phyloP scores from a whole-genome alignment of 1,140 invertebrate genomes.

The Calliopsis andreniformis region DNA sequence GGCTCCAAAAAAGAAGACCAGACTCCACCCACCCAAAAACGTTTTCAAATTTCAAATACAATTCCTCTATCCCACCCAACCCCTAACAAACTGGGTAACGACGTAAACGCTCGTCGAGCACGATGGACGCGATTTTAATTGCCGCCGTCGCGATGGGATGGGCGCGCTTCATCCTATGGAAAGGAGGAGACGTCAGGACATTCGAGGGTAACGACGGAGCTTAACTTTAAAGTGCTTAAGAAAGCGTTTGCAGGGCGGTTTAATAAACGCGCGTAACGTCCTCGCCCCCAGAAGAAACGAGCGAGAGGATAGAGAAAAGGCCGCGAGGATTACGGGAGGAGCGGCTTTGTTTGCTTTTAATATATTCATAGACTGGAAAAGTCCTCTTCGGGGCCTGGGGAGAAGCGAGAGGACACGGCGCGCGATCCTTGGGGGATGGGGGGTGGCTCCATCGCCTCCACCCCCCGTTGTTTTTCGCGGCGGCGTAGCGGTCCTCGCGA shows the following conservation, averaged over 20 bases:
- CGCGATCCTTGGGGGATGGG: neutral
- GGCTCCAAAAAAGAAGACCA: no score
- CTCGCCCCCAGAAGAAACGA: neutral
- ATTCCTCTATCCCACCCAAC: no score
- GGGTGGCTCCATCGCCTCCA: neutral
- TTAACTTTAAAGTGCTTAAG: constrained; percentile 69
- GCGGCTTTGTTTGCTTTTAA: constrained; percentile 74
- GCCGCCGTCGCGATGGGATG: constrained; percentile 20
- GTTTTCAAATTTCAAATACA: no score
- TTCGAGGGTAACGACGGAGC: constrained; percentile 61
- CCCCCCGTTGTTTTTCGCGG: no score
- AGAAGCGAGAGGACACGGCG: constrained; percentile 6
- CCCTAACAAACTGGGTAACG: no score
- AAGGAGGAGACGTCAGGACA: constrained; percentile 35
- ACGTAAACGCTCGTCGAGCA: constrained; percentile 3
- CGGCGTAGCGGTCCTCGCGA: neutral
- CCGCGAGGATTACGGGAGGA: constrained; percentile 40
- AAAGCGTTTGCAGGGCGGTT: constrained; percentile 60
- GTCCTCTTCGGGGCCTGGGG: constrained; percentile 58
- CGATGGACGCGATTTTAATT: constrained; percentile 58
- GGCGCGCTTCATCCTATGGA: neutral
- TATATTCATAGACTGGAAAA: constrained; percentile 77
- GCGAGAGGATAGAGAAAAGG: neutral
- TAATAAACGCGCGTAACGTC: constrained; percentile 65
- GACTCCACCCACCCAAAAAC: no score